These are phyloP conservation scores for Ectobius pallidus DNA, from an alignment of 2,888 invertebrate genomes.

Conservation along the genomic window DNA sequence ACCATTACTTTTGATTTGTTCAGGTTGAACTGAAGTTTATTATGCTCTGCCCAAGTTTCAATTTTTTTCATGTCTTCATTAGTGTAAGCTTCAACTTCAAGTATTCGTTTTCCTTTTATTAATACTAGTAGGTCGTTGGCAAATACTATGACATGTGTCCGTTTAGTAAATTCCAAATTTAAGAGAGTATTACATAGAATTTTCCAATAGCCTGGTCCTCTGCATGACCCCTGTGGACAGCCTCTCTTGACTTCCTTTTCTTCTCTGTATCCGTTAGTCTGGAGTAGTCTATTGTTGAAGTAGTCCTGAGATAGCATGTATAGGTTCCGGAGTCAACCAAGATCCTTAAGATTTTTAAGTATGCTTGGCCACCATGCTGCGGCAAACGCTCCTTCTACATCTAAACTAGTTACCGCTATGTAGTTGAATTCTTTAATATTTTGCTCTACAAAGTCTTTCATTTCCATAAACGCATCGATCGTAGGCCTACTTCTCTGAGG, in stretches of 20 bases:
- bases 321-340: neutral
- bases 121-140: neutral
- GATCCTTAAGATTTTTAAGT: neutral
- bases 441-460: neutral
- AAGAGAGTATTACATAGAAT: neutral
- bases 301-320: neutral
- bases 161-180: neutral
- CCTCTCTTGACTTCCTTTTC: neutral
- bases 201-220: neutral
- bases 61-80: too few relatives aligned
- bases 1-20: neutral
- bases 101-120: neutral
- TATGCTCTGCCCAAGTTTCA: too few relatives aligned
- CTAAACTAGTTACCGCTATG: too few relatives aligned
- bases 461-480: neutral
- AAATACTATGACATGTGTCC: neutral
- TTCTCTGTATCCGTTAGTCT: neutral
- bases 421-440: too few relatives aligned
- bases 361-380: slow-evolving; percentile 5
- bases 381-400: neutral
- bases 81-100: too few relatives aligned
- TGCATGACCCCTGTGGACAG: neutral
- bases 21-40: neutral
- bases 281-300: neutral
- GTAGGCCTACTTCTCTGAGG: slow-evolving; percentile 4